Percentiles rank a stretch among this genome's conserved stretches.
Evolutionary conservation across 2,888 invertebrate species (phyloP).

Genomic region (Eupithecia insigniata): DNA sequence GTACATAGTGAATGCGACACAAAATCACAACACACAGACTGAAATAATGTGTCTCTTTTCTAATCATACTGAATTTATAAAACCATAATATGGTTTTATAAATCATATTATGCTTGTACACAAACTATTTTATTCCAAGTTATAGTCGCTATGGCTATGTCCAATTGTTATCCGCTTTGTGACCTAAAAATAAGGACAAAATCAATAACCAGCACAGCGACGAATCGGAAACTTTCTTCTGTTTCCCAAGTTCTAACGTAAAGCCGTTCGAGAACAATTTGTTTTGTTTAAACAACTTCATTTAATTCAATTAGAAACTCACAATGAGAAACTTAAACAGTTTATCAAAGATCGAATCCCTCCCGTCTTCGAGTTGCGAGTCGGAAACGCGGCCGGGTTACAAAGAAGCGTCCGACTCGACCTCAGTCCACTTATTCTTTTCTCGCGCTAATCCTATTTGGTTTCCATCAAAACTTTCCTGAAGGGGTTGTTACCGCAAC

Average conservation of each 20-base stretch:
- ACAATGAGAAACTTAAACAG: conserved; percentile 55
- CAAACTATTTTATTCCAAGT: not conserved
- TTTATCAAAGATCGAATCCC: conserved; percentile 54
- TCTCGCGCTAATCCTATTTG: conserved; percentile 79
- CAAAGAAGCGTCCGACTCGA: conserved; percentile 63
- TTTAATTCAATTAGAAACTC: conserved; percentile 48
- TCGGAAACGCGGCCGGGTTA: conserved; percentile 44
- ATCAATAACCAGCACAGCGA: conserved; percentile 14
- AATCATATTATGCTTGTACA: not conserved
- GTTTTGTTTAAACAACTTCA: conserved; percentile 29
- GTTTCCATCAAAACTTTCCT: conserved; percentile 81
- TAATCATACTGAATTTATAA: not conserved
- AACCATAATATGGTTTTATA: no score
- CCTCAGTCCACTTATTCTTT: conserved; percentile 76
- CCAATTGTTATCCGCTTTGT: conserved; percentile 22
- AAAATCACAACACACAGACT: not conserved
- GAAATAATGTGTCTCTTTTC: not conserved
- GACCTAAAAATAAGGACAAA: conserved; percentile 18
- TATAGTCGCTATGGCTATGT: conserved; percentile 17
- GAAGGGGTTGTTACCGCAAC: conserved; percentile 65
- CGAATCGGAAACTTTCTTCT: conserved; percentile 10
- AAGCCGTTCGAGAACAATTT: conserved; percentile 26
- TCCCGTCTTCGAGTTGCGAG: conserved; percentile 39
- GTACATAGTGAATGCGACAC: no score
- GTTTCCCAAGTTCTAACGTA: conserved; percentile 12